Evolutionary conservation across 2,888 invertebrate species (phyloP), one percentile per base, ranked within the genome.

Genomic region (Drosophila birchii): DNA sequence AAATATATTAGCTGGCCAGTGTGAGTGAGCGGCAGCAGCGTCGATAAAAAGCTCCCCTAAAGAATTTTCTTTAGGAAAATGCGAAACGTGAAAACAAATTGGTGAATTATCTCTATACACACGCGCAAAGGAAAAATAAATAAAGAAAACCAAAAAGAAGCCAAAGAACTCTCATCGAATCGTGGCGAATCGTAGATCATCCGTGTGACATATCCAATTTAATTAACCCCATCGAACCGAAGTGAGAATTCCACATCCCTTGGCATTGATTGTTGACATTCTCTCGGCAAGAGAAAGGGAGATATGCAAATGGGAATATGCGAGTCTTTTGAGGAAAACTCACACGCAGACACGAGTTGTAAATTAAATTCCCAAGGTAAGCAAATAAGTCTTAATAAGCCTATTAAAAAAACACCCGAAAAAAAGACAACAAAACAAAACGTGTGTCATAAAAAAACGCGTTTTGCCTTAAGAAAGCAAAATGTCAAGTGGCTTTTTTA

Each of bases 351-450:
- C 58, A 72, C 76, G 60, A 64, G 67, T 61, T 77, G 68, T 84
- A 78, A 76, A 86, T 84, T 79, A 63, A 76, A 84, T 73, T 79
- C 61, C 67, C 84, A 85, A 86, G 84, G 84, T 86, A 86, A 84
- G 53, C 68, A 56, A 74, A 78, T 84, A 76, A 78, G 77, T 78
- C 57, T 67, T 78, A 75, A 76, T 70, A 85, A 75, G 78, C 80
- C 63, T 66, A 82, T 83, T 78, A 79, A 83, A 76, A 57, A 36
- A 59, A 49, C 53, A 54, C 36, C 18, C 11, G 20, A 29, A 64
- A 66, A 45, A 18, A 18, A 32, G 23, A 66, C 55, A 68, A 47
- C 41, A 49, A 23, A 39, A 34, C 12, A 36, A 63, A 69, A 36
- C 60, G 54, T 58, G 56, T 57, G 58, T 36, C 55, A 45, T 62